Percentiles rank a stretch among this genome's conserved stretches.
Evolutionary conservation across 2,797 vertebrate genomes (phyloP).

Genomic region (Amniataba percoides): DNA sequence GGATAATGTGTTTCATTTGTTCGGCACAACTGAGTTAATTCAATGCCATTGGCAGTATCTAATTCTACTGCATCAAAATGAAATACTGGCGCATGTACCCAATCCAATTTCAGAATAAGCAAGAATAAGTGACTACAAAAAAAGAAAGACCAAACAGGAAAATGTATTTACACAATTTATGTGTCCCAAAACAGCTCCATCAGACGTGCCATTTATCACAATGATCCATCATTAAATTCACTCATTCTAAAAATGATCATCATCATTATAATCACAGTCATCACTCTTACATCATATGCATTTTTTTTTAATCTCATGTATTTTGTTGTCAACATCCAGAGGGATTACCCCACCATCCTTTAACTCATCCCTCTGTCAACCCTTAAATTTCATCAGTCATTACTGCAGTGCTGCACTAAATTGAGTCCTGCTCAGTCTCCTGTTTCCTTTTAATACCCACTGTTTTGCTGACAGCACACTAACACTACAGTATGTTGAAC

Average conservation of each 20-base stretch:
- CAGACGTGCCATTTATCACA: neutral
- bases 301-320: slow-evolving; percentile 37
- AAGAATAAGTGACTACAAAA: neutral
- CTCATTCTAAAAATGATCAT: slow-evolving; percentile 4
- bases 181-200: neutral
- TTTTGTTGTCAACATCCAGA: slow-evolving; percentile 37
- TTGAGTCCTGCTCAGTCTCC: slow-evolving; percentile 19
- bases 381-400: slow-evolving; percentile 35
- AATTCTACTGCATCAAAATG: neutral
- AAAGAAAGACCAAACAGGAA: neutral
- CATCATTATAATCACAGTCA: slow-evolving; percentile 3
- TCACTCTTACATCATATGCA: neutral
- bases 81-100: neutral
- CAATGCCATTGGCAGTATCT: neutral
- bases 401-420: slow-evolving; percentile 31
- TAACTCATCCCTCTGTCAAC: slow-evolving; percentile 27
- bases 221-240: slow-evolving; percentile 10
- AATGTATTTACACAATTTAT: neutral
- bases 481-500: neutral
- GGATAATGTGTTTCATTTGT: slow-evolving; percentile 8
- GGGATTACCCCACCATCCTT: slow-evolving; percentile 29
- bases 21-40: slow-evolving; percentile 3
- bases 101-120: neutral
- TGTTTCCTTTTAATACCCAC: neutral
- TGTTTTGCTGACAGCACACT: neutral